A percentile compares a stretch with the other conserved stretches of the same genome.
These are phyloP conservation scores for Hydrolagus colliei DNA, from an alignment of 2,797 vertebrate species.

Conservation along the genomic window DNA sequence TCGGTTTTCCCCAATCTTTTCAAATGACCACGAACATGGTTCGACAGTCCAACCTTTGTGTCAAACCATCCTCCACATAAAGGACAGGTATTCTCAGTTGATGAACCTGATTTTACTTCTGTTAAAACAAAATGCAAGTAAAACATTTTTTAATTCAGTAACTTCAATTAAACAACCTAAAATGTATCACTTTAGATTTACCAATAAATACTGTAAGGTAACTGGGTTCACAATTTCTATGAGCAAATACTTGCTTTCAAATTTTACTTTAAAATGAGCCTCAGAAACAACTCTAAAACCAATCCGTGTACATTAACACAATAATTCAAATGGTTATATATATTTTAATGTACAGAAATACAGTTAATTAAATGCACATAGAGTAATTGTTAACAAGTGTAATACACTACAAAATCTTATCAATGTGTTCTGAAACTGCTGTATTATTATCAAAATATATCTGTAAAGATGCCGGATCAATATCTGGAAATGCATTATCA, in stretches of 20 bases:
- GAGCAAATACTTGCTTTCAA: background rate
- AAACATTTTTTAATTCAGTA: background rate
- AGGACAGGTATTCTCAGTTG: slow-evolving; percentile 81
- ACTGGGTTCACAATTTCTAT: background rate
- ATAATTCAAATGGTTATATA: background rate
- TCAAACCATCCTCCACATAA: slow-evolving; percentile 92
- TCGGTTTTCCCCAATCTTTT: slow-evolving; percentile 88
- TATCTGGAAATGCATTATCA: too few relatives aligned
- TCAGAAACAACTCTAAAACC: background rate
- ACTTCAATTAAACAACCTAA: slow-evolving; percentile 7
- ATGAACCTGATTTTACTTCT: slow-evolving; percentile 74
- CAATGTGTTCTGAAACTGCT: background rate
- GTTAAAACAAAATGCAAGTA: slow-evolving; percentile 36
- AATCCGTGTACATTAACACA: background rate
- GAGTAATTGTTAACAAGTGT: too few relatives aligned
- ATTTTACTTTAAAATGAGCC: background rate
- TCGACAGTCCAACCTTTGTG: slow-evolving; percentile 93
- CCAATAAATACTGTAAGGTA: background rate
- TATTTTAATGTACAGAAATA: background rate
- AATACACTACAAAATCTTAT: background rate
- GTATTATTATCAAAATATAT: background rate
- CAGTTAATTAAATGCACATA: background rate
- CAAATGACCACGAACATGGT: slow-evolving; percentile 93
- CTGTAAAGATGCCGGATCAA: too few relatives aligned
- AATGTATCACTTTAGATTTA: slow-evolving; percentile 27